Base-by-base conservation (phyloP, 2,888 invertebrate genomes). In the Erebia ligea region DNA sequence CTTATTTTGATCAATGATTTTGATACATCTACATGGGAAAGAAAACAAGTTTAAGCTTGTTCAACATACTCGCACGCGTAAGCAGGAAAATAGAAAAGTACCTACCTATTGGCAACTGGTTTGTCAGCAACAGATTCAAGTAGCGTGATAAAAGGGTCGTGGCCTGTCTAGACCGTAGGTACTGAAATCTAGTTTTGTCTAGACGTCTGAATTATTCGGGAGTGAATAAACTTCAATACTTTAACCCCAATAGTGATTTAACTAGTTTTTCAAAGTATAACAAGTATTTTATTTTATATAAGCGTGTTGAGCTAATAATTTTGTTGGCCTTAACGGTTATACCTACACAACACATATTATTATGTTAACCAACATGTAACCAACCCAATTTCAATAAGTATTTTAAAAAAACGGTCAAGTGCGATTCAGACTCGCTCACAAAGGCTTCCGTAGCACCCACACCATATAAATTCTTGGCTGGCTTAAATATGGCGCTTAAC, bases 151-250 rank as follows among this genome's bases (percentile, higher is more conserved):
- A 80, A 84, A 82, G 82, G 91, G 89, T 87, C 89, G 84, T 84
- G 84, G 84, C 86, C 89, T 78, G 92, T 91, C 92, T 91, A 91
- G 92, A 91, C 91, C 79, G 67, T 62, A 62, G 48, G 21, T 81
- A 80, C 81, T 83, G 81, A 81, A 82, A 81, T 80, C 81, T 80
- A 80, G 75, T 78, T 79, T 77, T 77, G 89, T 90, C 90, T 89
- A 90, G 91, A 91, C 91, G 86, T 87, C 82, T 82, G 79, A 77
- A 81, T 79, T 78, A 80, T 82, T 81, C 79, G 75, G 75, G 76
- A 78, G 75, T 72, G 71, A 79, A 70, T 75, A 76, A 71, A 66
- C 69, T 72, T 72, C 57, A 68, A 68, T 68, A 70, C 68, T 67
- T 74, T 67, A 72, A 73, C 67, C 64, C 19, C 65, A 40, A 1